Percentiles rank a stretch among this genome's conserved stretches.
phyloP scores from a whole-genome alignment of 1,140 invertebrate species.

The Bombus pascuorum region DNA sequence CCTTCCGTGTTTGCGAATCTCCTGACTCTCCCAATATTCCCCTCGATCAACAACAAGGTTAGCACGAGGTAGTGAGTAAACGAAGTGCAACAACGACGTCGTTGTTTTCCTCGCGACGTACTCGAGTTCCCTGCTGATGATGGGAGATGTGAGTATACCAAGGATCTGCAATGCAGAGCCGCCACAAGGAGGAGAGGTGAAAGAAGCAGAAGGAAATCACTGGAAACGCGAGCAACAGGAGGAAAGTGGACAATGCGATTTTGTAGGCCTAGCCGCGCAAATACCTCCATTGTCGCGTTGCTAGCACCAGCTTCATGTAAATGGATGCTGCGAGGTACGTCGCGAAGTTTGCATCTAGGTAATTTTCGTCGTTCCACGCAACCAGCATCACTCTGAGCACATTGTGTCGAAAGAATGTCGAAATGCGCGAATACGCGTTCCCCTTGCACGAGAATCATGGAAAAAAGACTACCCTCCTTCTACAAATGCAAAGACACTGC shows the following conservation, averaged over 20 bases:
- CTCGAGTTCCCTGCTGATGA: background rate
- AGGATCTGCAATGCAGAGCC: background rate
- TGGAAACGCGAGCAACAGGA: constrained; percentile 17
- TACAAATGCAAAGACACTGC: constrained; percentile 23
- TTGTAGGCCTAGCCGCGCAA: constrained; percentile 24
- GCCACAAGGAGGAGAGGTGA: background rate
- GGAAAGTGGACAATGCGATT: constrained; percentile 45
- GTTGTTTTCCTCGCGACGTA: constrained; percentile 60
- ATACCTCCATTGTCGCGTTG: constrained; percentile 24
- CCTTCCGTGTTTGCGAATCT: constrained; percentile 52
- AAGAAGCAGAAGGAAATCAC: background rate
- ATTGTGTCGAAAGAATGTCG: constrained; percentile 54
- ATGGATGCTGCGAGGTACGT: background rate
- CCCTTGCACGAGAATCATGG: constrained; percentile 6
- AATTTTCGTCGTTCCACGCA: constrained; percentile 35
- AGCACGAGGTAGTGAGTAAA: constrained; percentile 58
- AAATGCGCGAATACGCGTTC: constrained; percentile 14
- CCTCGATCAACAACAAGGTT: constrained; percentile 54
- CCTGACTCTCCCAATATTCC: constrained; percentile 58
- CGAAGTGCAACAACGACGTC: constrained; percentile 59
- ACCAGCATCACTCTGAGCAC: background rate
- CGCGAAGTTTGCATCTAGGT: constrained; percentile 40
- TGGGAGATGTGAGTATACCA: background rate
- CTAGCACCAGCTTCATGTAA: background rate
- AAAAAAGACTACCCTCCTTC: constrained; percentile 14